Evolutionary conservation across 2,888 invertebrate genomes (phyloP).

Genomic region (Aphodius sticticus): DNA sequence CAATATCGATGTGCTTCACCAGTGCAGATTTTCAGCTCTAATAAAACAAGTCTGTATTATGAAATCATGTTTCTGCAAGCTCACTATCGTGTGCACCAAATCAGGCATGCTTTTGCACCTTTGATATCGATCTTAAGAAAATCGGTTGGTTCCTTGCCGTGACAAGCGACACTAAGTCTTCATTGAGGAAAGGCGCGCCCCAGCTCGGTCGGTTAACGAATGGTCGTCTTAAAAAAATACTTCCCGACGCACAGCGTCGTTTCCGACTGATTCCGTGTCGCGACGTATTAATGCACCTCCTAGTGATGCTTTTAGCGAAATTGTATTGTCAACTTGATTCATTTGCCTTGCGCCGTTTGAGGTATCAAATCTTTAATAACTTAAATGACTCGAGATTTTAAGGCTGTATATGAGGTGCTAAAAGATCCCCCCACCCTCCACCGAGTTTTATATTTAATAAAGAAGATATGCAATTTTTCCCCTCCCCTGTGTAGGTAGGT

Average conservation of each 20-base stretch:
- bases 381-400: too few relatives aligned
- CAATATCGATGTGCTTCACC: neutral
- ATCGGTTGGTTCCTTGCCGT: constrained; percentile 49
- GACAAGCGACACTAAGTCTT: constrained; percentile 57
- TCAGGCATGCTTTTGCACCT: too few relatives aligned
- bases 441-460: neutral
- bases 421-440: neutral
- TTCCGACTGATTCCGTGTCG: constrained; percentile 58
- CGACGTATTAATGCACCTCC: constrained; percentile 53
- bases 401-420: neutral
- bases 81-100: too few relatives aligned
- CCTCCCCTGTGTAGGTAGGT: neutral
- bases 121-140: neutral
- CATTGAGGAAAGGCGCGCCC: constrained; percentile 56
- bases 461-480: neutral
- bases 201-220: constrained; percentile 59
- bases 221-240: constrained; percentile 58
- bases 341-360: too few relatives aligned
- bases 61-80: too few relatives aligned
- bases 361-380: neutral
- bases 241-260: constrained; percentile 55
- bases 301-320: constrained; percentile 56
- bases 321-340: constrained; percentile 40
- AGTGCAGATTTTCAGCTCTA: neutral
- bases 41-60: too few relatives aligned